Evolutionary conservation across 2,797 vertebrate genomes (phyloP), one percentile per base, ranked within the genome.

Genomic region (Takifugu rubripes): DNA sequence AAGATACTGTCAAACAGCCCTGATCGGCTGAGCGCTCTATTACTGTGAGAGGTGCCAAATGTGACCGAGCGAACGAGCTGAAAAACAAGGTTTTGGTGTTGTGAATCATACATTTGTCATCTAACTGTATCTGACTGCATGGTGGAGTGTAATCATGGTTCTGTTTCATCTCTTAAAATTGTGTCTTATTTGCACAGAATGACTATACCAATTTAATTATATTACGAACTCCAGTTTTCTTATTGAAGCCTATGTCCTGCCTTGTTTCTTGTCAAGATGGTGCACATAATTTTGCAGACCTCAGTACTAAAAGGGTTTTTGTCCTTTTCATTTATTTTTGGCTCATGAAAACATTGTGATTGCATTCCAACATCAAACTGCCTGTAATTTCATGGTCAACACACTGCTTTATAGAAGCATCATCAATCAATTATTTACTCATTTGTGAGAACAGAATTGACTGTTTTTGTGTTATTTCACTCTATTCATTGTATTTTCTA

Each of bases 1-100:
- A 72, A 55, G 44, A 66, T 58, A 62, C 46, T 70, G 65, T 74
- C 69, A 55, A 69, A 54, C 69, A 77, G 74, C 42, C 58, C 61
- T 17, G 9, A 59, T 48, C 48, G 57, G 65, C 56, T 50, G 48
- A 53, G 59, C 54, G 43, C 56, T 74, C 48, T 75, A 61, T 77
- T 61, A 73, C 60, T 74, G 65, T 80, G 64, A 84, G 75, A 65
- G 54, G 79, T 85, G 81, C 81, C 73, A 84, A 84, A 82, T 44
- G 64, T 25, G 5, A 68, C 45, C 54, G 43, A 50, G 17, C 43
- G 25, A 50, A 36, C 44, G n/a, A 68, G 6, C 21, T 54, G 2
- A 52, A 48, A 40, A 33, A 6, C 42, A 47, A 3, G 3, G 25
- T 64, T 52, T 48, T 57, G 54, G 61, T 58, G 17, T 29, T 49